Evolutionary conservation across 2,113 vertebrate species (phyloP).

Genomic region (Fulica atra): DNA sequence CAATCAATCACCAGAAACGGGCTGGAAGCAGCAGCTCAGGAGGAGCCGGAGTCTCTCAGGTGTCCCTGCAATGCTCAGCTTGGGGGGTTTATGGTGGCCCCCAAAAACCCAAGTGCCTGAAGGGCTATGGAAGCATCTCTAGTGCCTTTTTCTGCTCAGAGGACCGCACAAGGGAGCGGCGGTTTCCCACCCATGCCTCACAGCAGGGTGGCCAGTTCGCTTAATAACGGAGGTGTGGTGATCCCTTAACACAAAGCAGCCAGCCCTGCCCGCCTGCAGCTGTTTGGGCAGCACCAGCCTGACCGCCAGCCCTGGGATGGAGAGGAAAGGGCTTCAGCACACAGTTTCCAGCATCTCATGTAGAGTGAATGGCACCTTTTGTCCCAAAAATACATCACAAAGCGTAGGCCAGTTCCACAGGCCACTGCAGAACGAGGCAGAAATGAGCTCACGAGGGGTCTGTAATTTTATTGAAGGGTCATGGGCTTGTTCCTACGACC

Average conservation of each 20-base stretch:
- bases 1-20: not conserved
- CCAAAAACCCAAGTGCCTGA: not conserved
- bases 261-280: fast-evolving
- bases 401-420: fast-evolving
- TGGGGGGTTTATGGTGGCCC: not conserved
- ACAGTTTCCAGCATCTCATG: too few species aligned
- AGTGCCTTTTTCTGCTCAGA: not conserved
- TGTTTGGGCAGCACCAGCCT: not conserved
- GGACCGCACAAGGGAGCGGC: not conserved
- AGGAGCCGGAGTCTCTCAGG: not conserved
- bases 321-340: not conserved
- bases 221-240: not conserved
- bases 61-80: not conserved
- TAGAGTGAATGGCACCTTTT: not conserved
- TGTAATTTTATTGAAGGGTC: not conserved
- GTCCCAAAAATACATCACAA: not conserved
- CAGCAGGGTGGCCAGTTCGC: not conserved
- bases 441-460: not conserved
- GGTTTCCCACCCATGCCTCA: not conserved
- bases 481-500: not conserved
- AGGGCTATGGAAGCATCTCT: not conserved
- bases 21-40: not conserved
- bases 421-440: not conserved
- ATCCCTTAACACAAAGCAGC: not conserved
- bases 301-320: not conserved